Conservation (phyloP, 2,113 vertebrate species). For the Colistium nudipinnis region DNA sequence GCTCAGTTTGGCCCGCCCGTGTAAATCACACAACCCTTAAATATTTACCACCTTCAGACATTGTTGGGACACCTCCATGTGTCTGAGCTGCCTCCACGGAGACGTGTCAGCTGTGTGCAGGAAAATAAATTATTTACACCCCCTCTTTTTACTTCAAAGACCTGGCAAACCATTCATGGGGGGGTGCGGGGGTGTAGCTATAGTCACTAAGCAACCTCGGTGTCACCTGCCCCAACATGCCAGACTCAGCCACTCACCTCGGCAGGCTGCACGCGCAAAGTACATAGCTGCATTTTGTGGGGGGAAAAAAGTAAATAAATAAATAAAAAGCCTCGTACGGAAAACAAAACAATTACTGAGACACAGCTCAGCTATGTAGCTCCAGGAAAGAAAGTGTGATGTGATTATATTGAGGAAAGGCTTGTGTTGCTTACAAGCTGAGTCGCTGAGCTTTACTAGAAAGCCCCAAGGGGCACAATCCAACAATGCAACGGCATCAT, state of each 20-base stretch:
- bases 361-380: slow-evolving; percentile 26
- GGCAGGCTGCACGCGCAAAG: slow-evolving; percentile 31
- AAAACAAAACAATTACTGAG: slow-evolving; percentile 55
- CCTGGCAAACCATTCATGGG: slow-evolving; percentile 70
- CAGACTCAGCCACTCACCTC: slow-evolving; percentile 58
- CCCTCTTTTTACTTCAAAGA: slow-evolving; percentile 79
- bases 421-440: slow-evolving; percentile 33
- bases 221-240: slow-evolving; percentile 77
- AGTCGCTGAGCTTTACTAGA: slow-evolving; percentile 25
- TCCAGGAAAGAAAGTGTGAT: slow-evolving; percentile 24
- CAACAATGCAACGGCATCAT: slow-evolving; percentile 13
- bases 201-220: slow-evolving; percentile 73
- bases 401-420: slow-evolving; percentile 30
- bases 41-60: slow-evolving; percentile 73
- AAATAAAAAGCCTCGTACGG: slow-evolving; percentile 47
- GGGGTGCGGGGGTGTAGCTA: slow-evolving; percentile 37
- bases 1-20: slow-evolving; percentile 38
- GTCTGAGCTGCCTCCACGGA: slow-evolving; percentile 62
- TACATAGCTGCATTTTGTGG: slow-evolving; percentile 41
- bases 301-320: no score
- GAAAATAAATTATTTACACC: slow-evolving; percentile 81
- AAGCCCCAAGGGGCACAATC: slow-evolving; percentile 17
- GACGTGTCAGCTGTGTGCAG: slow-evolving; percentile 72
- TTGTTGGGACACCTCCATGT: slow-evolving; percentile 67
- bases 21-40: slow-evolving; percentile 65